Conservation (phyloP, 1,140 invertebrate species). For the Triops longicaudatus region DNA sequence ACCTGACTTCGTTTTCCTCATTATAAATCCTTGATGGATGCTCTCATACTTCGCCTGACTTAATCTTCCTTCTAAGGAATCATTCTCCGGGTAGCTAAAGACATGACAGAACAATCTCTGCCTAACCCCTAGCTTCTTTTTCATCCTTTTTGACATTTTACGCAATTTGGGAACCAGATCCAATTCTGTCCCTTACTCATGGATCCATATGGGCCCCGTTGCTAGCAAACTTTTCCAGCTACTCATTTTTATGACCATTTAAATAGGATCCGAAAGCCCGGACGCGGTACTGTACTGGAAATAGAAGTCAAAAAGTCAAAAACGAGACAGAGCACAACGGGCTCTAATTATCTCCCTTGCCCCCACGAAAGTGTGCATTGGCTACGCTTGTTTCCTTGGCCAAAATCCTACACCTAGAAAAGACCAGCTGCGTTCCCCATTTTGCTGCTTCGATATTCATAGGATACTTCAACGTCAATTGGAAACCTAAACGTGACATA, state of each 20-base stretch:
- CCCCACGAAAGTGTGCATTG: background rate
- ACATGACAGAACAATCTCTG: background rate
- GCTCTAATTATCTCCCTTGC: background rate
- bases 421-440: background rate
- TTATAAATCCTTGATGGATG: slow-evolving; percentile 3
- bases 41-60: background rate
- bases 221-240: background rate
- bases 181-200: background rate
- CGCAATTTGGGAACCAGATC: no score
- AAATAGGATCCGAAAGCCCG: background rate
- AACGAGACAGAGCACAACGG: background rate
- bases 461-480: background rate
- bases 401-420: background rate
- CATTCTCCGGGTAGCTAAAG: background rate
- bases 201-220: background rate
- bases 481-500: slow-evolving; percentile 12
- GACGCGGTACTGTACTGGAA: background rate
- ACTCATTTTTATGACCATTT: background rate
- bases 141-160: background rate
- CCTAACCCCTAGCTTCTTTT: background rate
- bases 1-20: slow-evolving; percentile 14
- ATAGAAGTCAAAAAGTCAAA: background rate
- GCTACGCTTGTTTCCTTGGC: background rate
- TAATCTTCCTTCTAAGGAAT: background rate
- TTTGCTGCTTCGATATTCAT: background rate